These are phyloP conservation scores for Eristalis pertinax DNA, from an alignment of 2,888 invertebrate species.

Conservation along the genomic window DNA sequence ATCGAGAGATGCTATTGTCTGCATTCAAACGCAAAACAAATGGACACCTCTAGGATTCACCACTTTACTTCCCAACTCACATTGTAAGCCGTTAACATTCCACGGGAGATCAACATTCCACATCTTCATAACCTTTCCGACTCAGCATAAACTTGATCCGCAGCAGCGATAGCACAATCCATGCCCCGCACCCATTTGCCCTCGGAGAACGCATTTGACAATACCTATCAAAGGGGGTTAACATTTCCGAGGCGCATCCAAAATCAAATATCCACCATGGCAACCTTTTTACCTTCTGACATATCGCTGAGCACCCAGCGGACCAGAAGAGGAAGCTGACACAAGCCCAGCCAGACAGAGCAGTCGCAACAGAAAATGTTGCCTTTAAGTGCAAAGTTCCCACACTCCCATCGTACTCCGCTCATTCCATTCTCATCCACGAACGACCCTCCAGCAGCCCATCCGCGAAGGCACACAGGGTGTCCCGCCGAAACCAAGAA, in stretches of 20 bases:
- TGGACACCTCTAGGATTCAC: not conserved
- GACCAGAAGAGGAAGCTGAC: constrained; percentile 61
- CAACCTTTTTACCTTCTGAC: constrained; percentile 30
- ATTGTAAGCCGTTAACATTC: not conserved
- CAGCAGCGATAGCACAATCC: not conserved
- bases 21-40: not conserved
- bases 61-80: not conserved
- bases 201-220: not conserved
- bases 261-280: constrained; percentile 6
- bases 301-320: constrained; percentile 5
- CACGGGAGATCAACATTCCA: not conserved
- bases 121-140: not conserved
- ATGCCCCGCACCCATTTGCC: not conserved
- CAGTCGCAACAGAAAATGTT: constrained; percentile 41
- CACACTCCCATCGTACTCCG: constrained; percentile 45
- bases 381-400: constrained; percentile 45
- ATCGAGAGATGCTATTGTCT: too few relatives aligned
- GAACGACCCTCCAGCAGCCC: constrained; percentile 41
- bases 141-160: not conserved
- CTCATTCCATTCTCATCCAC: constrained; percentile 40
- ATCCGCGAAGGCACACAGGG: constrained; percentile 21
- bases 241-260: constrained; percentile 1
- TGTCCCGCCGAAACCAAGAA: constrained; percentile 34
- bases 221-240: not conserved
- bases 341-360: constrained; percentile 11